A percentile compares a stretch with the other conserved stretches of the same genome.
phyloP scores from a whole-genome alignment of 2,797 vertebrate genomes.

The Intellagama lesueurii region DNA sequence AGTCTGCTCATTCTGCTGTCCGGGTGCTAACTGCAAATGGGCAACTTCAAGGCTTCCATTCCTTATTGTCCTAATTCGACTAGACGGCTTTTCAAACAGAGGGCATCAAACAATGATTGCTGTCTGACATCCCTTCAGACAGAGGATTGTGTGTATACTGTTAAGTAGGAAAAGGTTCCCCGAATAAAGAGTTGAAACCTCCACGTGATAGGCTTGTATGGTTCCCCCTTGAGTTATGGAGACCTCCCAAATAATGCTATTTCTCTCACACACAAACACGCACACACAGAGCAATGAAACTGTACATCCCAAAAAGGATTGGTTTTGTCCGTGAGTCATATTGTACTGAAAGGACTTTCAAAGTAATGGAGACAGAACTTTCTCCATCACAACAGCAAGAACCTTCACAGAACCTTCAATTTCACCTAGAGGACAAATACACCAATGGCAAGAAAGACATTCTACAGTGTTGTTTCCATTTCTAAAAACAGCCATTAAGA shows the following conservation, averaged over 20 bases:
- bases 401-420: slow-evolving; percentile 21
- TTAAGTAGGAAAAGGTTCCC: neutral
- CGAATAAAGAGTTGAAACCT: neutral
- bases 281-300: no score
- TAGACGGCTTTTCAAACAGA: neutral
- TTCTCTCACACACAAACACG: neutral
- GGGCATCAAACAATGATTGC: neutral
- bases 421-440: slow-evolving; percentile 34
- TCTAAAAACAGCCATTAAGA: slow-evolving; percentile 58
- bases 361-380: slow-evolving; percentile 42
- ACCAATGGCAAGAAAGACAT: neutral
- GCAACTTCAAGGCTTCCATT: neutral
- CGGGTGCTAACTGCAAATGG: neutral
- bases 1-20: neutral
- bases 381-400: neutral
- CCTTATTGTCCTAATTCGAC: neutral
- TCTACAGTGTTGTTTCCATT: slow-evolving; percentile 35
- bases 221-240: neutral
- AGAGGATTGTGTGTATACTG: neutral
- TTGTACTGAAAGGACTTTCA: slow-evolving; percentile 42
- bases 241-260: neutral
- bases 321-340: slow-evolving; percentile 38
- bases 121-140: neutral
- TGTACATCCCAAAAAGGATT: neutral
- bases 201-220: neutral